Evolutionary conservation across 1,140 invertebrate genomes (phyloP).

Genomic region (Cotesia typhae): DNA sequence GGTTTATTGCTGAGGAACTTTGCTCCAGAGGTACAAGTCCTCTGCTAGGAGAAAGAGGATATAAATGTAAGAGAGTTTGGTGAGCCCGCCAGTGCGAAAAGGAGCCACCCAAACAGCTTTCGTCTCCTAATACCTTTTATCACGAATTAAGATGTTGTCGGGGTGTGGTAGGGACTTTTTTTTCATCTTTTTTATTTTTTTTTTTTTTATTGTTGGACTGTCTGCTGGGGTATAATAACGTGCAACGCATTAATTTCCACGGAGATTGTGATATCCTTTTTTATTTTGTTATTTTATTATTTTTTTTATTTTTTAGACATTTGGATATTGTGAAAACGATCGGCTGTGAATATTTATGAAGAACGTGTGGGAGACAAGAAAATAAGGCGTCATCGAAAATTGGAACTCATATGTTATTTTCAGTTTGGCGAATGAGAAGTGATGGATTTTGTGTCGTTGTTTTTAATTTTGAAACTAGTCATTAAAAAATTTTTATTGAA

Average conservation of each 20-base stretch:
- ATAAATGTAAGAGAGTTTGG: slow-evolving; percentile 1
- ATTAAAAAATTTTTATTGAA: no score
- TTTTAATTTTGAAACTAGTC: no score
- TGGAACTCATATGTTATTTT: neutral
- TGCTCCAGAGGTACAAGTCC: neutral
- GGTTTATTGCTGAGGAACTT: slow-evolving; percentile 24
- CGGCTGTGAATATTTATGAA: slow-evolving; percentile 27
- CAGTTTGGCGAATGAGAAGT: no score
- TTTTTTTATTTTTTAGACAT: slow-evolving; percentile 10
- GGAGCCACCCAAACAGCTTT: slow-evolving; percentile 43
- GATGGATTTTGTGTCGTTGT: no score
- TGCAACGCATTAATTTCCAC: slow-evolving; percentile 12
- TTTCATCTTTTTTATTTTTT: neutral
- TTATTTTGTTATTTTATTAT: neutral
- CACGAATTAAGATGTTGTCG: slow-evolving; percentile 61
- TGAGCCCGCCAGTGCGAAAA: slow-evolving; percentile 20
- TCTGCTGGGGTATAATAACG: no score
- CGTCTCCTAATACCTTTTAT: slow-evolving; percentile 59
- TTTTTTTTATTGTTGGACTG: neutral
- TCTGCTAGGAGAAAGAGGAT: no score
- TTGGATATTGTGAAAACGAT: slow-evolving; percentile 18
- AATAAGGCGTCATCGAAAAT: slow-evolving; percentile 11
- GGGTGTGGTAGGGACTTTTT: slow-evolving; percentile 39
- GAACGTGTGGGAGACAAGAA: neutral
- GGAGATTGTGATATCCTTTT: neutral